phyloP scores from a whole-genome alignment of 1,140 invertebrate species.

The Delia radicum region DNA sequence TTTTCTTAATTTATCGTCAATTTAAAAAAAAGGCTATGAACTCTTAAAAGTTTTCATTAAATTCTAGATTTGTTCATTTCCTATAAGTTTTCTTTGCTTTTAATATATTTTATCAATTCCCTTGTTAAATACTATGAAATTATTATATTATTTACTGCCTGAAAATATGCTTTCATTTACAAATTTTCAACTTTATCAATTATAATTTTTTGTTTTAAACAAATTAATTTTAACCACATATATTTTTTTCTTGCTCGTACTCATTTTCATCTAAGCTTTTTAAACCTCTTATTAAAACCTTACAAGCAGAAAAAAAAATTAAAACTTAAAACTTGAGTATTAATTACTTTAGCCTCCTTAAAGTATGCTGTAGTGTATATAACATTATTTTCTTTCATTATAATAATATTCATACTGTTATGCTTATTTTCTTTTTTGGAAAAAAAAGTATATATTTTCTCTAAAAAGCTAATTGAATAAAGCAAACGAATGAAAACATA shows the following conservation, averaged over 20 bases:
- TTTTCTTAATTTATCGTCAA: too few relatives aligned
- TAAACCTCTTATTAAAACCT: background rate
- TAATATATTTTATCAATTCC: too few relatives aligned
- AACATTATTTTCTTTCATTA: slow-evolving; percentile 9
- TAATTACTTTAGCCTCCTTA: slow-evolving; percentile 10
- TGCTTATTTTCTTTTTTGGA: background rate
- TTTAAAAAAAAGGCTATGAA: too few relatives aligned
- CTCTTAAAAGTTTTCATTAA: too few relatives aligned
- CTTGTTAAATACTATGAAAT: too few relatives aligned
- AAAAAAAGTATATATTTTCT: background rate
- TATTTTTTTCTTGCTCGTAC: background rate
- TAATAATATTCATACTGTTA: slow-evolving; percentile 19
- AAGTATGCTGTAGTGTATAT: background rate
- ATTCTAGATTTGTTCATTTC: too few relatives aligned
- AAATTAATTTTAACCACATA: background rate
- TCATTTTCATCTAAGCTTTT: background rate
- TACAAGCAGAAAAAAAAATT: background rate
- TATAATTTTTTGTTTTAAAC: background rate
- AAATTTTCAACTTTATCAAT: slow-evolving; percentile 22
- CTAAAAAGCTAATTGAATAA: slow-evolving; percentile 18
- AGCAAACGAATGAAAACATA: background rate
- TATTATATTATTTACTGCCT: too few relatives aligned
- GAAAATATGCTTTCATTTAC: too few relatives aligned
- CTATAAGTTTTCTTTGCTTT: too few relatives aligned
- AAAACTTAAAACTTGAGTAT: background rate